Percentiles rank a stretch among this genome's conserved stretches.
Evolutionary conservation across 2,797 vertebrate genomes (phyloP).

Genomic region (Psittacula derbiana): DNA sequence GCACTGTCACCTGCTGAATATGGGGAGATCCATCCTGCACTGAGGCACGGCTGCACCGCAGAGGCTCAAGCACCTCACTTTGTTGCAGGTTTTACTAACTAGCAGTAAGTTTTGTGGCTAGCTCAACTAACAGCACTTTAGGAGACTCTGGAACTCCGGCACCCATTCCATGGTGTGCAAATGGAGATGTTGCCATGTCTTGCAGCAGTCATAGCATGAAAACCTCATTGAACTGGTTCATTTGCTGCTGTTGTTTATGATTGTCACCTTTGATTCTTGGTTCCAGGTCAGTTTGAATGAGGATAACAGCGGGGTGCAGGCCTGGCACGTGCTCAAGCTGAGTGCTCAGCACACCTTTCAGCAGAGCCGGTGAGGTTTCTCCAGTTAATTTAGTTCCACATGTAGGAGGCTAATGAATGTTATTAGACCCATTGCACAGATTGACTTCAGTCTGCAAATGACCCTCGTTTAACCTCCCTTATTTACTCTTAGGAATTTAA

Average conservation of each 20-base stretch:
- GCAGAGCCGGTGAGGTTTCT: background rate
- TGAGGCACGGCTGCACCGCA: rapidly evolving
- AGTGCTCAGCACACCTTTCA: background rate
- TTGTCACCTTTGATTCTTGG: background rate
- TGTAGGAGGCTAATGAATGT: background rate
- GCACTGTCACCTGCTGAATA: background rate
- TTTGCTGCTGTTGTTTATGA: background rate
- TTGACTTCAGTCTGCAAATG: background rate
- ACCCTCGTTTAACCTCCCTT: background rate
- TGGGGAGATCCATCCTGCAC: background rate
- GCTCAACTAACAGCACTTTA: background rate
- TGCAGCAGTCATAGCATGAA: background rate
- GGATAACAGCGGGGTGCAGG: background rate
- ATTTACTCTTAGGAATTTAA: constrained; percentile 26
- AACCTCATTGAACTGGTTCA: background rate
- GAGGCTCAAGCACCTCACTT: background rate
- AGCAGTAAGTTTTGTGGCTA: background rate
- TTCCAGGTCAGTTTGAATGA: background rate
- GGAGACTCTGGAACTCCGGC: background rate
- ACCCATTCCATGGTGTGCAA: background rate
- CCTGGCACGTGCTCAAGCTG: background rate
- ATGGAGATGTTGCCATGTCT: background rate
- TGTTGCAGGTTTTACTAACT: background rate
- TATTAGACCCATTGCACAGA: background rate
- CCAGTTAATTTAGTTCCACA: background rate